Evolutionary conservation across 2,113 vertebrate species (phyloP).

Genomic region (Larimichthys crocea): DNA sequence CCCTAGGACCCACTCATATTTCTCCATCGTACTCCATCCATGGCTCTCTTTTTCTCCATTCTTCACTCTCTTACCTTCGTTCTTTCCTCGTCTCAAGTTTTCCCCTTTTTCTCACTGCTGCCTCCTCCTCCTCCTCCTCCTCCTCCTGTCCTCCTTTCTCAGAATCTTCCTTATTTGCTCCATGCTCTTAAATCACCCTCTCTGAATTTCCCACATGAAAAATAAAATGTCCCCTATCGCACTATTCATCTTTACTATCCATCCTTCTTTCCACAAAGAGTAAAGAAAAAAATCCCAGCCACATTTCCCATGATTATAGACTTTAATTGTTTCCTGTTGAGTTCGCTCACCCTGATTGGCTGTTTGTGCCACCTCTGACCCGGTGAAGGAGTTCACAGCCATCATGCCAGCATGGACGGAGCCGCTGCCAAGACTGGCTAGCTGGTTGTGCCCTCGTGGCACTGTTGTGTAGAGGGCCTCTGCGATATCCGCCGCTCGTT

Average conservation of each 20-base stretch:
- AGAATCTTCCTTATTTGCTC: slow-evolving; percentile 33
- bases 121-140: slow-evolving; percentile 37
- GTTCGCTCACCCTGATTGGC: slow-evolving; percentile 81
- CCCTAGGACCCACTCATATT: slow-evolving; percentile 80
- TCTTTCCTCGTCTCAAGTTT: slow-evolving; percentile 64
- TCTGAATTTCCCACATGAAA: slow-evolving; percentile 65
- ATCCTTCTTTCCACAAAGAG: not conserved
- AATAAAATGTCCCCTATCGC: slow-evolving; percentile 50
- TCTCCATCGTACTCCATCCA: slow-evolving; percentile 75
- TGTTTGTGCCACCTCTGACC: slow-evolving; percentile 81
- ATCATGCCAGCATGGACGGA: slow-evolving; percentile 82
- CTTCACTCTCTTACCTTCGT: slow-evolving; percentile 70
- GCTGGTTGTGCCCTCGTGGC: slow-evolving; percentile 95
- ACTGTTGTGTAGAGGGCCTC: slow-evolving; percentile 94
- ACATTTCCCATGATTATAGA: slow-evolving; percentile 21
- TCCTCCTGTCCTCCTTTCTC: slow-evolving; percentile 43
- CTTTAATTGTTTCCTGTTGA: not conserved
- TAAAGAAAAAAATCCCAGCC: slow-evolving; percentile 15
- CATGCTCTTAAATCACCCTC: slow-evolving; percentile 52
- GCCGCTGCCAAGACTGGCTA: slow-evolving; percentile 74
- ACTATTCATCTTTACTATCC: slow-evolving; percentile 31
- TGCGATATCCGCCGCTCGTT: slow-evolving; percentile 94
- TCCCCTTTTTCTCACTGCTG: slow-evolving; percentile 21
- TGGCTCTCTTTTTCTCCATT: slow-evolving; percentile 72
- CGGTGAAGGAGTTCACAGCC: slow-evolving; percentile 81